phyloP scores from a whole-genome alignment of 2,888 invertebrate species.

The Pyrgus malvae region DNA sequence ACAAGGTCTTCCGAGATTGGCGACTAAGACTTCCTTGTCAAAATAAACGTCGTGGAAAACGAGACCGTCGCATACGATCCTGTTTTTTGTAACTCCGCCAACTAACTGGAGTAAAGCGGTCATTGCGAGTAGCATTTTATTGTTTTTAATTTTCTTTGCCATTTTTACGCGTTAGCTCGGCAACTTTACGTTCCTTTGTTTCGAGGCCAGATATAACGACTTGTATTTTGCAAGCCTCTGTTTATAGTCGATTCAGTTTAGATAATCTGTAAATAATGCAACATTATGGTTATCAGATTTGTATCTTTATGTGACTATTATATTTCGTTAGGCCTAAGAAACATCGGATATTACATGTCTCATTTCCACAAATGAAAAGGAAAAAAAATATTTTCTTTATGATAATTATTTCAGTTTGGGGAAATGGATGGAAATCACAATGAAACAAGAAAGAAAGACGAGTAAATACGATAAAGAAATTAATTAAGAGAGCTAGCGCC shows the following conservation, averaged over 20 bases:
- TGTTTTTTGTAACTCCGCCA: conserved; percentile 25
- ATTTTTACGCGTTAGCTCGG: conserved; percentile 5
- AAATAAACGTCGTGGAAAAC: conserved; percentile 61
- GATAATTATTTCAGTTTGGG: too few relatives aligned
- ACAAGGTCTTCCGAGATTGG: conserved; percentile 53
- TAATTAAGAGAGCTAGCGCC: too few relatives aligned
- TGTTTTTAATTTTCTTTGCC: conserved; percentile 38
- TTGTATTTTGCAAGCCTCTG: conserved; percentile 16
- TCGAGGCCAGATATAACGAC: conserved; percentile 31
- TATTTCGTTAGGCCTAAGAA: too few relatives aligned
- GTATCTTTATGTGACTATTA: too few relatives aligned
- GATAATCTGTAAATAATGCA: conserved; percentile 12
- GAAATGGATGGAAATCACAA: too few relatives aligned
- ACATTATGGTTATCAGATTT: neutral
- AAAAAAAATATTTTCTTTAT: too few relatives aligned
- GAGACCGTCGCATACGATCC: conserved; percentile 55
- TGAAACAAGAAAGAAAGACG: too few relatives aligned
- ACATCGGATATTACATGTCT: too few relatives aligned
- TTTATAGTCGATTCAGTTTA: neutral
- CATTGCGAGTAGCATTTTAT: conserved; percentile 37
- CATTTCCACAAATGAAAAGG: too few relatives aligned
- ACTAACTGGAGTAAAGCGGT: conserved; percentile 25
- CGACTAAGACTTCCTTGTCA: conserved; percentile 50
- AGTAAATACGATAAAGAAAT: too few relatives aligned
- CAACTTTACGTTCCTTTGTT: conserved; percentile 32